Evolutionary conservation across 1,140 invertebrate genomes (phyloP).

Genomic region (Drosophila nebulosa): DNA sequence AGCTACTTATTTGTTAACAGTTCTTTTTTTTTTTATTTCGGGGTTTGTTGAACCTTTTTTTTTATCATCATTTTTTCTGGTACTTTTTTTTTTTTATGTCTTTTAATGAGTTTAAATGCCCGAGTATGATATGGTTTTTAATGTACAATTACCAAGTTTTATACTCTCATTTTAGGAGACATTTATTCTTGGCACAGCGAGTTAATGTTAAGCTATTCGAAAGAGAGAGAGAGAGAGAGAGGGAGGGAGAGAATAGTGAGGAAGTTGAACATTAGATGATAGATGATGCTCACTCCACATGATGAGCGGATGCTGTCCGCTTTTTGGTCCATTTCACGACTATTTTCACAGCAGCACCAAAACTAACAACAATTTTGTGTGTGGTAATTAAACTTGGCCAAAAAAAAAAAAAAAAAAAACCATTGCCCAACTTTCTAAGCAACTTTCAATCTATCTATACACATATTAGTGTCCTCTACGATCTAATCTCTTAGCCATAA

Average conservation of each 20-base stretch:
- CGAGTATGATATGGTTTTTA: conserved; percentile 32
- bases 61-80: too few relatives aligned
- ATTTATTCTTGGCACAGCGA: conserved; percentile 6
- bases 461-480: too few relatives aligned
- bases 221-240: neutral
- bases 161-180: conserved; percentile 6
- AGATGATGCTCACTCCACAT: conserved; percentile 1
- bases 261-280: conserved; percentile 12
- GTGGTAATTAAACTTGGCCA: neutral
- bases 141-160: conserved; percentile 21
- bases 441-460: neutral
- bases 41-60: conserved; percentile 45
- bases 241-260: neutral
- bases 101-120: conserved; percentile 52
- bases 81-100: conserved; percentile 24
- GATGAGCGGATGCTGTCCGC: conserved; percentile 4
- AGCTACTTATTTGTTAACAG: conserved; percentile 29
- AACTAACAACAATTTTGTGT: neutral
- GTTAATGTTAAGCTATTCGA: conserved; percentile 8
- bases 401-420: too few relatives aligned
- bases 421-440: neutral
- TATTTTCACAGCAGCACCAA: too few relatives aligned
- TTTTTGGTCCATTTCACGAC: neutral
- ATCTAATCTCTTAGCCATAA: too few relatives aligned
- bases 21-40: conserved; percentile 37